Evolutionary conservation across 2,797 vertebrate species (phyloP).

Genomic region (Lagorchestes hirsutus): DNA sequence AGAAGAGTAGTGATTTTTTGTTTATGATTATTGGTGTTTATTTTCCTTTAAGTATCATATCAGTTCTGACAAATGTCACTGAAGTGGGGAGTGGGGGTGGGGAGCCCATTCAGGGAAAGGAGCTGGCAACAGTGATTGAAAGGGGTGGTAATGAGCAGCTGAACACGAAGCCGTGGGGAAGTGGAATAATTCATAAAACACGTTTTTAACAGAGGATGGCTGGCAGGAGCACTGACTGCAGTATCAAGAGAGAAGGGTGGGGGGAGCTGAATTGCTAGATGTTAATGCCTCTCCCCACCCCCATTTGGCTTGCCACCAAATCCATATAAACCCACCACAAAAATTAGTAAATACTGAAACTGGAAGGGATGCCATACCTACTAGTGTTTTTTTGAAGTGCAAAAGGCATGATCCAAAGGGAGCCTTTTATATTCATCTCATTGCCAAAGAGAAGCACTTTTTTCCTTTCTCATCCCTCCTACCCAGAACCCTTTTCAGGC

Average conservation of each 20-base stretch:
- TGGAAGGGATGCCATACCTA: conserved; percentile 73
- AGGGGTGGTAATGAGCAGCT: conserved; percentile 53
- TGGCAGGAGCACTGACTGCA: conserved; percentile 53
- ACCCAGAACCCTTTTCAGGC: neutral
- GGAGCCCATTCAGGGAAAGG: conserved; percentile 17
- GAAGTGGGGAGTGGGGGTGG: conserved; percentile 23
- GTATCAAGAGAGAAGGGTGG: conserved; percentile 42
- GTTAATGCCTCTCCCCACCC: conserved; percentile 68
- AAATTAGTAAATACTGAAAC: conserved; percentile 67
- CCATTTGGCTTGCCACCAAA: conserved; percentile 56
- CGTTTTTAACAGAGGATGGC: conserved; percentile 66
- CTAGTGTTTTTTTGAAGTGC: conserved; percentile 67
- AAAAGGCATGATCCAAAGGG: conserved; percentile 56
- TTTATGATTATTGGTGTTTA: conserved; percentile 56
- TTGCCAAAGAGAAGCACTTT: conserved; percentile 73
- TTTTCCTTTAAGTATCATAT: conserved; percentile 67
- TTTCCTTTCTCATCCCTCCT: conserved; percentile 18
- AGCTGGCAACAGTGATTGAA: neutral
- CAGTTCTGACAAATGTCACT: conserved; percentile 44
- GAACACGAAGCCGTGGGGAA: conserved; percentile 35
- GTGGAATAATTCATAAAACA: conserved; percentile 68
- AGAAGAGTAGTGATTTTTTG: neutral
- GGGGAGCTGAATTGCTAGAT: conserved; percentile 51
- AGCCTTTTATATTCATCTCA: conserved; percentile 69
- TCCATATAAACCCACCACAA: conserved; percentile 47